Evolutionary conservation across 1,140 invertebrate genomes (phyloP).

Genomic region (Aphelenchoides fujianensis): DNA sequence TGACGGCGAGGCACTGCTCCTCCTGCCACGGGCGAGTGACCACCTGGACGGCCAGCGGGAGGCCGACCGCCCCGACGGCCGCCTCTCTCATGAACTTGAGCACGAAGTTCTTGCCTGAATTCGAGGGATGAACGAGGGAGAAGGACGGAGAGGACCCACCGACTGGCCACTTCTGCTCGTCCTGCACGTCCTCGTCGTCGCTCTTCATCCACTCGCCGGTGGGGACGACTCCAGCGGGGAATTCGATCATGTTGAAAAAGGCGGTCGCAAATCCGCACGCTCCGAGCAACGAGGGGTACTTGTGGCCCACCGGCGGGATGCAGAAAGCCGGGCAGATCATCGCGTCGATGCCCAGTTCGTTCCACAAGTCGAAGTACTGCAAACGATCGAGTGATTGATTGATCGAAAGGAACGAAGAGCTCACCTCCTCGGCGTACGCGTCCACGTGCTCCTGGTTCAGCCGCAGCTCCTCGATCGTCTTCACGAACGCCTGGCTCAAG

Average conservation of each 20-base stretch:
- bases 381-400: no score
- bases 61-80: conserved; percentile 37
- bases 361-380: conserved; percentile 52
- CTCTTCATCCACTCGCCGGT: conserved; percentile 25
- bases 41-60: conserved; percentile 51
- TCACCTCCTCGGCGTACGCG: conserved; percentile 27
- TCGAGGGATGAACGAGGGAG: conserved; percentile 17
- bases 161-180: conserved; percentile 40
- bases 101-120: conserved; percentile 49
- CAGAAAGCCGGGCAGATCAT: conserved; percentile 56
- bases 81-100: conserved; percentile 51
- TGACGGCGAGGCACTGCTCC: conserved; percentile 53
- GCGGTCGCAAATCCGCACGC: conserved; percentile 50
- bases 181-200: conserved; percentile 38
- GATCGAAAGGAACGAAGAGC: conserved; percentile 39
- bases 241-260: conserved; percentile 47
- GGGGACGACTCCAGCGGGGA: conserved; percentile 47
- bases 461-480: conserved; percentile 30
- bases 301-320: conserved; percentile 48
- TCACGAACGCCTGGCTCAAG: conserved; percentile 23
- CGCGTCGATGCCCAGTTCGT: conserved; percentile 49
- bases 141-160: conserved; percentile 25
- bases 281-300: conserved; percentile 37
- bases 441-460: conserved; percentile 29
- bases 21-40: conserved; percentile 55